Percentiles rank a stretch among this genome's conserved stretches.
Conservation (phyloP, 2,888 invertebrate genomes). For the Tineola bisselliella region DNA sequence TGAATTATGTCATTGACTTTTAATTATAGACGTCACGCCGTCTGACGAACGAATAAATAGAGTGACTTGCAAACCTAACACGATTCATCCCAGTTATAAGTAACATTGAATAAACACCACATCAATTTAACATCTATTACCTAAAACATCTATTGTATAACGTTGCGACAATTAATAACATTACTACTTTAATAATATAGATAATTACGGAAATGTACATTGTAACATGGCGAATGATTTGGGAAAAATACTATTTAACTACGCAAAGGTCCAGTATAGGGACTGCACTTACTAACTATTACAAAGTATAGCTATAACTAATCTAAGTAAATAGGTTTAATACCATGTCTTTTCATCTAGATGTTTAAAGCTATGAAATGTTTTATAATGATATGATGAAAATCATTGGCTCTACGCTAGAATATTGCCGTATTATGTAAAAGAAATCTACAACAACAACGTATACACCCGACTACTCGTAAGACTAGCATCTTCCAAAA, state of each 20-base stretch:
- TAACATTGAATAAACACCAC: background rate
- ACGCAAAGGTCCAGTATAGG: conserved; percentile 32
- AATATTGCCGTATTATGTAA: conserved; percentile 7
- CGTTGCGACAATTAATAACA: background rate
- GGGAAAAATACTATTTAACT: background rate
- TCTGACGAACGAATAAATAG: no score
- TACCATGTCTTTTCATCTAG: conserved; percentile 46
- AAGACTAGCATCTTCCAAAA: background rate
- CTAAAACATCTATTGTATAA: background rate
- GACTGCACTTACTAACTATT: conserved; percentile 38
- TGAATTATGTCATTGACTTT: no score
- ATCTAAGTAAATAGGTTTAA: conserved; percentile 28
- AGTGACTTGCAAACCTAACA: background rate
- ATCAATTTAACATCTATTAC: background rate
- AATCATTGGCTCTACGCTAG: conserved; percentile 30
- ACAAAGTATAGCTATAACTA: conserved; percentile 35
- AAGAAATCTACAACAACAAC: conserved; percentile 8
- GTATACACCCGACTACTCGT: background rate
- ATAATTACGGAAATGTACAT: background rate
- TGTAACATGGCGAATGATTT: background rate
- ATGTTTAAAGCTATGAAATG: conserved; percentile 59
- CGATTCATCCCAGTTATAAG: background rate
- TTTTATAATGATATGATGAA: conserved; percentile 59
- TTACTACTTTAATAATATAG: background rate
- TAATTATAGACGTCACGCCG: no score